Percentiles rank a stretch among this genome's conserved stretches.
These are phyloP conservation scores for Clunio marinus DNA, from an alignment of 2,888 invertebrate species.

Conservation along the genomic window DNA sequence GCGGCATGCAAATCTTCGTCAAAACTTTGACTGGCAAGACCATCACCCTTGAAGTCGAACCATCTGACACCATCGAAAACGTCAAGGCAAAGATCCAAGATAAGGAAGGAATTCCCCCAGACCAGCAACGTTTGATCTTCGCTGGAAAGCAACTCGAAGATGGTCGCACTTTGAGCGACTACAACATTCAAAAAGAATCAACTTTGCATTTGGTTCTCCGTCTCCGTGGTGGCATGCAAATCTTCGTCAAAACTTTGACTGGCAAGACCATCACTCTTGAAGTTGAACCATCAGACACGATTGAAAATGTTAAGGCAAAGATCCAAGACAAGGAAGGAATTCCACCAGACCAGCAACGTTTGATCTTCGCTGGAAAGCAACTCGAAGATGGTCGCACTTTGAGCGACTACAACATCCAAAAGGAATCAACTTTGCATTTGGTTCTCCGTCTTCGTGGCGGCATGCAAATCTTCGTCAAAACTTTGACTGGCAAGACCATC, in stretches of 20 bases:
- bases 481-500: conserved; percentile 9
- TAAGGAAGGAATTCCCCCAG: conserved; percentile 12
- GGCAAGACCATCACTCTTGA: conserved; percentile 11
- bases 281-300: conserved; percentile 11
- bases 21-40: conserved; percentile 13
- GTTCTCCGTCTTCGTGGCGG: conserved; percentile 16
- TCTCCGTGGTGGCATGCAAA: conserved; percentile 11
- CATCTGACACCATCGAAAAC: conserved; percentile 15
- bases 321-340: conserved; percentile 15
- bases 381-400: conserved; percentile 16
- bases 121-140: conserved; percentile 15
- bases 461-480: conserved; percentile 14
- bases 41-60: conserved; percentile 2
- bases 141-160: conserved; percentile 8
- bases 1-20: conserved; percentile 9
- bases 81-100: conserved; percentile 17
- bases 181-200: conserved; percentile 11
- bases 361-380: conserved; percentile 14
- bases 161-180: conserved; percentile 16
- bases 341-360: conserved; percentile 11
- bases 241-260: conserved; percentile 11
- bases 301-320: conserved; percentile 7
- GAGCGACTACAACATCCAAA: conserved; percentile 13
- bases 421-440: conserved; percentile 10
- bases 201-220: conserved; percentile 13